Base-by-base conservation (phyloP, 1,140 invertebrate species). In the Stegodyphus mimosarum region DNA sequence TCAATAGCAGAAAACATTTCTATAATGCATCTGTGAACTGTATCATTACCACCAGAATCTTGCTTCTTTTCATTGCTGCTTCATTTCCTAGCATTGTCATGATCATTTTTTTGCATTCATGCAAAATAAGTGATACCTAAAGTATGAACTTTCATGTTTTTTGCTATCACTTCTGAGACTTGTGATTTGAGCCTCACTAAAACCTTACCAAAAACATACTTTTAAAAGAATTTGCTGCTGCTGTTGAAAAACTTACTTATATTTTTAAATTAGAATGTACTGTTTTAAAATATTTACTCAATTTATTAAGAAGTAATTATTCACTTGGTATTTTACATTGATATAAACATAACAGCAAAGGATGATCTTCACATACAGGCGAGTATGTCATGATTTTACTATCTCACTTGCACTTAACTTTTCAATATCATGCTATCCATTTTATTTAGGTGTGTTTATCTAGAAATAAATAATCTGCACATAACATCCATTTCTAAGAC, bases 191-290 rank as follows among this genome's bases (percentile, higher is more conserved):
- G 7, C 67, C 33, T 70, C 5, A 70, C 33, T 17, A 70, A 33
- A 70, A 70, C 67, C 33, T 70, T 33, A 70, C 33, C 67, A 70
- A 33, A 70, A 70, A 48, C 67, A 70, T 70, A 70, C 67, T 70
- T 33, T 70, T 60, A 2, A 60, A 60, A 15, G 55, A 60, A 60
- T 60, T 60, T 9, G 1, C 55, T 60, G 33, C 33, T 33, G 1
- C 15, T 60, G 1, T 60, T 60, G 55, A 60, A 10, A 60, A 60
- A 60, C 9, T 10, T 10, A 60, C 1, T 55, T 55, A 55, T 13
- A 55, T 55, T 2, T 60, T 10, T 60, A 9, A 10, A 10, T 10
- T 60, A 60, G 55, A 60, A 15, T 60, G 9, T 5, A 10, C 5
- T 10, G 55, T 60, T 60, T 70, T 33, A 70, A 70, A 70, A 4